Percentiles rank a stretch among this genome's conserved stretches.
phyloP scores from a whole-genome alignment of 2,113 vertebrate species.

The Elaphurus davidianus region DNA sequence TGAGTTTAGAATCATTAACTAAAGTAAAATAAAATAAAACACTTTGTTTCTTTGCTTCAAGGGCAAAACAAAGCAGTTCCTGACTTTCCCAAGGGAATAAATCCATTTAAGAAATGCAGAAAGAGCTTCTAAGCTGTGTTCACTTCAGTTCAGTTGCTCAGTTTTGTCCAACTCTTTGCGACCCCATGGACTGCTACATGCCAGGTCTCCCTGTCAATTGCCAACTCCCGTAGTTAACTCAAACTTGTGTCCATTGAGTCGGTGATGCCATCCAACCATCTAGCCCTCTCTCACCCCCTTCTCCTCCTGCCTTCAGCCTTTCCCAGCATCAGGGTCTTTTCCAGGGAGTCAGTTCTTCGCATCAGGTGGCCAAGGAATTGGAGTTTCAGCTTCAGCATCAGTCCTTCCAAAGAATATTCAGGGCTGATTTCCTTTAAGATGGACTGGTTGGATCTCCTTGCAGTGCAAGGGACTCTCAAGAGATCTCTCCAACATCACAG shows the following conservation, averaged over 20 bases:
- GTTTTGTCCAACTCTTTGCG: background rate
- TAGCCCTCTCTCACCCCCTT: background rate
- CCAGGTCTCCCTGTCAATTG: background rate
- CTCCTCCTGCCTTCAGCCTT: background rate
- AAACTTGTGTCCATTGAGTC: background rate
- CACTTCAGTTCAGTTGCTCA: background rate
- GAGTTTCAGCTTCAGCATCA: too few relatives aligned
- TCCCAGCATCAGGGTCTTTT: background rate
- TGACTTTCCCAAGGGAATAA: slow-evolving; percentile 19
- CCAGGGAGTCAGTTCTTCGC: too few relatives aligned
- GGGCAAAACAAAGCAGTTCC: background rate
- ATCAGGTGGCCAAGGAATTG: too few relatives aligned
- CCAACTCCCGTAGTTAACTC: background rate
- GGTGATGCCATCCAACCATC: background rate
- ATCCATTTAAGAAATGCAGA: background rate
- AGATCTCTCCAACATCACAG: background rate
- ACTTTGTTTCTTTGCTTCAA: slow-evolving; percentile 3
- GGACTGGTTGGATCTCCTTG: too few relatives aligned
- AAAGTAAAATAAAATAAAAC: slow-evolving; percentile 45
- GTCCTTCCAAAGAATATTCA: too few relatives aligned
- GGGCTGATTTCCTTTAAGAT: too few relatives aligned
- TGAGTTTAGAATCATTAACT: slow-evolving; percentile 20
- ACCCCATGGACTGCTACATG: background rate
- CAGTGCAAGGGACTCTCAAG: background rate
- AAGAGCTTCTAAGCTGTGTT: background rate